These are phyloP conservation scores for Myoxocephalus aenaeus DNA, from an alignment of 2,797 vertebrate genomes.

Conservation along the genomic window DNA sequence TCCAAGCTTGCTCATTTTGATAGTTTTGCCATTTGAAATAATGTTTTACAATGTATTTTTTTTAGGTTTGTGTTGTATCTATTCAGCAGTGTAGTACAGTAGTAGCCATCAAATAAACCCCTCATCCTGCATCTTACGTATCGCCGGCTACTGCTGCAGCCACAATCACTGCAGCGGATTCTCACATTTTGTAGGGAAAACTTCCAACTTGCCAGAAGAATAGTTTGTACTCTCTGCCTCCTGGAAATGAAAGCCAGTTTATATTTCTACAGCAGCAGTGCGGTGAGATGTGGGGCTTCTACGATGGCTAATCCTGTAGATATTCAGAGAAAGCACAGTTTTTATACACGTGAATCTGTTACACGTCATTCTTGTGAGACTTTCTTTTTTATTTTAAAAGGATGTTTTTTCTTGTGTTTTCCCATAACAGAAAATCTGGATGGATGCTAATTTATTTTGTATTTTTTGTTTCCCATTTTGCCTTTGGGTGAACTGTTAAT, in stretches of 20 bases:
- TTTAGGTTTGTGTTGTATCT: constrained; percentile 37
- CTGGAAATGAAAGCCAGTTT: constrained; percentile 31
- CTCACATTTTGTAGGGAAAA: constrained; percentile 7
- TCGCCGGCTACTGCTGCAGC: neutral
- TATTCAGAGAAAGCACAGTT: constrained; percentile 61
- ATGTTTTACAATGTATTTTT: constrained; percentile 40
- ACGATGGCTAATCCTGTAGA: constrained; percentile 45
- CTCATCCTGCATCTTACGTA: neutral
- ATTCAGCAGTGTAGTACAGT: constrained; percentile 14
- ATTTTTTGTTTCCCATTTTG: constrained; percentile 39
- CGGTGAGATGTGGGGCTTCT: constrained; percentile 17
- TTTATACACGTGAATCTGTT: constrained; percentile 55
- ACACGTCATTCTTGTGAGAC: constrained; percentile 17
- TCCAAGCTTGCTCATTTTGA: constrained; percentile 40
- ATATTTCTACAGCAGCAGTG: constrained; percentile 42
- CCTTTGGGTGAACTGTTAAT: constrained; percentile 45
- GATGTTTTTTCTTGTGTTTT: constrained; percentile 32
- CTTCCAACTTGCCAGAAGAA: constrained; percentile 13
- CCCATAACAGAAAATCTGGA: constrained; percentile 59
- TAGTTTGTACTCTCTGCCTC: constrained; percentile 29
- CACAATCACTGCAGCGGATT: constrained; percentile 14
- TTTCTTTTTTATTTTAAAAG: constrained; percentile 31
- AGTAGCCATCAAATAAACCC: constrained; percentile 34
- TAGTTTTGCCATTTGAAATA: constrained; percentile 51
- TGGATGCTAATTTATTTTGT: constrained; percentile 29